phyloP scores from a whole-genome alignment of 2,113 vertebrate species.

The Boulengeromyrus knoepffleri region DNA sequence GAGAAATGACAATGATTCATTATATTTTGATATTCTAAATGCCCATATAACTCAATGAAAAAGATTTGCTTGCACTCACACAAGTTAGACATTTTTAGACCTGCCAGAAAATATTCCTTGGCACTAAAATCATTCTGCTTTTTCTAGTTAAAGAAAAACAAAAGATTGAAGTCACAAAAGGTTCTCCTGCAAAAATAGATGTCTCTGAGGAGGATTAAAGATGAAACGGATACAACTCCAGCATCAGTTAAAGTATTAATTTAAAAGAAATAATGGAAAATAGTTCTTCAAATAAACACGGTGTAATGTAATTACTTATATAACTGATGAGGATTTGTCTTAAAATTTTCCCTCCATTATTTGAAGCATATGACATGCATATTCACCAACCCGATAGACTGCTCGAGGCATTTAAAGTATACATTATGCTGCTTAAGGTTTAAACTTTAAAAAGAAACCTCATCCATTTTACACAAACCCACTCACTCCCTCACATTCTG shows the following conservation, averaged over 20 bases:
- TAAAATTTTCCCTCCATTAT: not conserved
- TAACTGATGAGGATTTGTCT: not conserved
- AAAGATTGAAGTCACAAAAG: not conserved
- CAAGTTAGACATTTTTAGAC: not conserved
- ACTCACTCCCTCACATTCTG: not conserved
- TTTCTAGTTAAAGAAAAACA: constrained; percentile 1
- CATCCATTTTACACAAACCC: not conserved
- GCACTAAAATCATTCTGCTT: not conserved
- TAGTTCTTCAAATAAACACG: not conserved
- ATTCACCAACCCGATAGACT: not conserved
- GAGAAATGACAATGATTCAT: not conserved
- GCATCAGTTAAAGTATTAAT: not conserved
- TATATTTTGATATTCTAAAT: not conserved
- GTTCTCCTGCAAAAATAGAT: not conserved
- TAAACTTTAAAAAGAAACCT: not conserved
- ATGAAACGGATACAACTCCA: not conserved
- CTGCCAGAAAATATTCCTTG: not conserved
- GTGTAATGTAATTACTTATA: not conserved
- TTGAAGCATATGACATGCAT: too few species aligned
- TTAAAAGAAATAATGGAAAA: not conserved
- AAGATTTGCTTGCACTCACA: not conserved
- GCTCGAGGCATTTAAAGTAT: constrained; percentile 1
- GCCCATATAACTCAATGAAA: not conserved
- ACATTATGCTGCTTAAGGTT: not conserved
- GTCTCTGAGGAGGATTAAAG: not conserved